A percentile compares a stretch with the other conserved stretches of the same genome.
These are phyloP conservation scores for Melinaea marsaeus DNA, from an alignment of 2,888 invertebrate species.

Conservation along the genomic window DNA sequence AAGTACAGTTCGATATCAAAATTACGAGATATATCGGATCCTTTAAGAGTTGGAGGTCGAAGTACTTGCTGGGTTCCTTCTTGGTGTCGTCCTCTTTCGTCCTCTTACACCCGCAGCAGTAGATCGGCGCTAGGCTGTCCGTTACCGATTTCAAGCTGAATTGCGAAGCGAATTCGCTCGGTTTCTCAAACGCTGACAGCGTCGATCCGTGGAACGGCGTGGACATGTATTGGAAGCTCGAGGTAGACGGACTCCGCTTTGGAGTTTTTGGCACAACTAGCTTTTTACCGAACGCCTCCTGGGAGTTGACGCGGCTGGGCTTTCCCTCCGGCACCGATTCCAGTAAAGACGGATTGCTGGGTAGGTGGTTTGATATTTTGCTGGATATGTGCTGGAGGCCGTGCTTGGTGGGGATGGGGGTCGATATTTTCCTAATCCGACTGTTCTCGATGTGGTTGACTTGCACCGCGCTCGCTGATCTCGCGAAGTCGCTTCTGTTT, in stretches of 20 bases:
- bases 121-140: constrained; percentile 73
- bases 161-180: constrained; percentile 87
- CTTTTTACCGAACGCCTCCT: constrained; percentile 63
- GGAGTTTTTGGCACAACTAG: constrained; percentile 71
- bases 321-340: constrained; percentile 84
- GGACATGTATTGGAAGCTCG: constrained; percentile 90
- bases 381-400: constrained; percentile 80
- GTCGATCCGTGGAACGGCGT: constrained; percentile 93
- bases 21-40: constrained; percentile 90
- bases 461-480: constrained; percentile 85
- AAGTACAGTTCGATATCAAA: constrained; percentile 89
- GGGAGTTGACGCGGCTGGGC: constrained; percentile 54
- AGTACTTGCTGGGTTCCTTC: constrained; percentile 80
- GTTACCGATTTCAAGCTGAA: constrained; percentile 84
- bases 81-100: constrained; percentile 52
- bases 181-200: constrained; percentile 85
- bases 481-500: constrained; percentile 63
- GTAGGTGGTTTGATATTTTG: constrained; percentile 76
- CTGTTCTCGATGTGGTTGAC: constrained; percentile 70
- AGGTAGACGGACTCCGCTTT: constrained; percentile 85
- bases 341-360: constrained; percentile 80
- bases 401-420: constrained; percentile 57
- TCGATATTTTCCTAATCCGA: constrained; percentile 59
- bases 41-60: constrained; percentile 84
- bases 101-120: constrained; percentile 61